These are phyloP conservation scores for Campoplex capitator DNA, from an alignment of 2,888 invertebrate species.

Conservation along the genomic window DNA sequence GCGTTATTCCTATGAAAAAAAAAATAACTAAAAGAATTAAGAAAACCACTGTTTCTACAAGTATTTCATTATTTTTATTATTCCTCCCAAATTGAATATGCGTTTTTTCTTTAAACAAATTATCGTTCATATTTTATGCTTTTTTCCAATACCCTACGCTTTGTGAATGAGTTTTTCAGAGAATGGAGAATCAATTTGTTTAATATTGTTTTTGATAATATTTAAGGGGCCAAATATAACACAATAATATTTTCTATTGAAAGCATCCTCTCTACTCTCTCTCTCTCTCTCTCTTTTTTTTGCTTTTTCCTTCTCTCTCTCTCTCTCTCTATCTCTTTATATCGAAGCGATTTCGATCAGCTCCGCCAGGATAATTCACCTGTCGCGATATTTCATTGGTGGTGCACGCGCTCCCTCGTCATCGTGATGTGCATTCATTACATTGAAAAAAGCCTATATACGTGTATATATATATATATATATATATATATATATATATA, in stretches of 20 bases:
- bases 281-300: constrained; percentile 4
- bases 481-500: too few relatives aligned
- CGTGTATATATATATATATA: too few relatives aligned
- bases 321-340: constrained; percentile 21
- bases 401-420: constrained; percentile 63
- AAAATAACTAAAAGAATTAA: background rate
- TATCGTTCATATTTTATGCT: background rate
- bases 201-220: too few relatives aligned
- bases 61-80: background rate
- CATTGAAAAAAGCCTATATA: constrained; percentile 24
- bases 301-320: background rate
- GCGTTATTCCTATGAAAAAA: background rate
- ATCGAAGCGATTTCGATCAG: constrained; percentile 61
- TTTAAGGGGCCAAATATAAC: background rate
- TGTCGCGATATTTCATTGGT: constrained; percentile 67
- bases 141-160: background rate
- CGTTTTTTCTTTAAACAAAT: background rate
- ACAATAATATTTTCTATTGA: constrained; percentile 48
- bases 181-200: background rate
- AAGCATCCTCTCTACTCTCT: constrained; percentile 14
- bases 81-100: background rate
- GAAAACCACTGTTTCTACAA: background rate
- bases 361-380: constrained; percentile 64
- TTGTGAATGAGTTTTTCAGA: background rate
- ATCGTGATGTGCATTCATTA: constrained; percentile 68